Conservation (phyloP, 2,888 invertebrate species). For the Drosophila lutescens region DNA sequence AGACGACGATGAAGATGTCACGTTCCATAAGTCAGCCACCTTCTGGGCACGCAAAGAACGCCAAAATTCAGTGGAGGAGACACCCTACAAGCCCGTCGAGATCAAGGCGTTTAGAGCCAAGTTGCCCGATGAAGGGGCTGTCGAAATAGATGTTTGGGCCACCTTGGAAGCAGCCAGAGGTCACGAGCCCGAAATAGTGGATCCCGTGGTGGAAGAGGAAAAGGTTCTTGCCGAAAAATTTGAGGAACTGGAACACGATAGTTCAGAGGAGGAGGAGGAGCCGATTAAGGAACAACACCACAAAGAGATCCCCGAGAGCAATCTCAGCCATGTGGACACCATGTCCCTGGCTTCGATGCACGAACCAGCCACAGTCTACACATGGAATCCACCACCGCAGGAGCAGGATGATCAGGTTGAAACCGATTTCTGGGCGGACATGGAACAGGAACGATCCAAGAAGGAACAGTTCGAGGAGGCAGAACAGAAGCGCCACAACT, state of each 20-base stretch:
- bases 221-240: conserved; percentile 61
- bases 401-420: conserved; percentile 44
- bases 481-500: conserved; percentile 80
- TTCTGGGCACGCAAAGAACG: conserved; percentile 79
- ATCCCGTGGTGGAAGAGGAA: conserved; percentile 73
- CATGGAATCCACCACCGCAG: conserved; percentile 50
- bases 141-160: conserved; percentile 73
- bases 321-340: conserved; percentile 51
- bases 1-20: conserved; percentile 67
- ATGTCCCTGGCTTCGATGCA: conserved; percentile 73
- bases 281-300: background rate
- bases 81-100: conserved; percentile 72
- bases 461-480: conserved; percentile 67
- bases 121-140: conserved; percentile 68
- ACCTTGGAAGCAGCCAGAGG: conserved; percentile 73
- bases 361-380: conserved; percentile 63
- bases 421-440: conserved; percentile 71
- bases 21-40: conserved; percentile 77
- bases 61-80: conserved; percentile 75
- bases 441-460: conserved; percentile 55
- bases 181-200: conserved; percentile 72
- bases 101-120: conserved; percentile 72
- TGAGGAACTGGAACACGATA: conserved; percentile 56
- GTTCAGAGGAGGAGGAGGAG: background rate
- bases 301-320: conserved; percentile 23